Evolutionary conservation across 2,113 vertebrate species (phyloP).

Genomic region (Catharus fuscescens): DNA sequence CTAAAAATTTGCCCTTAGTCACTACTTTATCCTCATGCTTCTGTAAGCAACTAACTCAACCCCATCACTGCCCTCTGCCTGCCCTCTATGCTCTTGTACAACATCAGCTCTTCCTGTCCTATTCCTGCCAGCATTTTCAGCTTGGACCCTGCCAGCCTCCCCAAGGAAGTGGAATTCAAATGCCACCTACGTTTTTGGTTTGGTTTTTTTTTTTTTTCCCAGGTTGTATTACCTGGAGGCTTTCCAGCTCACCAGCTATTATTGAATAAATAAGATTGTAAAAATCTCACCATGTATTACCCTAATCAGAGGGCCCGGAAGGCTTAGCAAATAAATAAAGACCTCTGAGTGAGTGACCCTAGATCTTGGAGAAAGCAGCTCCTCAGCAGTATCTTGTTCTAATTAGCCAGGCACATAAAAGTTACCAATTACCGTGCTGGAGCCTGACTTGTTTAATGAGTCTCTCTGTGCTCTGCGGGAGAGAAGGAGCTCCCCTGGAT

Average conservation of each 20-base stretch:
- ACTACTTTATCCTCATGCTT: slow-evolving; percentile 43
- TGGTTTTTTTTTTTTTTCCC: not conserved
- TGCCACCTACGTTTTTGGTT: not conserved
- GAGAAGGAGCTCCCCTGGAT: slow-evolving; percentile 4
- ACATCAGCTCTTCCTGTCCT: slow-evolving; percentile 41
- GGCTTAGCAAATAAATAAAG: slow-evolving; percentile 69
- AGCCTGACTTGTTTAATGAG: slow-evolving; percentile 55
- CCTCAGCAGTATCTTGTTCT: slow-evolving; percentile 61
- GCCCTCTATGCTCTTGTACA: slow-evolving; percentile 41
- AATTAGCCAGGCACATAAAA: slow-evolving; percentile 51
- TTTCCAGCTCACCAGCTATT: slow-evolving; percentile 47
- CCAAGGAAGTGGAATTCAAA: slow-evolving; percentile 8
- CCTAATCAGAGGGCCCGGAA: slow-evolving; percentile 60
- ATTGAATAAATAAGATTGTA: slow-evolving; percentile 66
- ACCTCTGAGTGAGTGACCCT: slow-evolving; percentile 55
- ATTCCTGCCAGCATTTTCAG: slow-evolving; percentile 6
- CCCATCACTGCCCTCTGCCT: slow-evolving; percentile 22
- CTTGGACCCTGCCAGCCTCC: not conserved
- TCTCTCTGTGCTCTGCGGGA: slow-evolving; percentile 13
- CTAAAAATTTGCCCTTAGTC: slow-evolving; percentile 49
- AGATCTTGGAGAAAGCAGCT: slow-evolving; percentile 51
- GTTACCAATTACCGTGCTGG: slow-evolving; percentile 51
- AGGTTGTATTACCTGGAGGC: slow-evolving; percentile 45
- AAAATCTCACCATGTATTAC: slow-evolving; percentile 67
- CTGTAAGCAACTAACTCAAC: slow-evolving; percentile 53